Evolutionary conservation across 2,113 vertebrate genomes (phyloP), one percentile per base, ranked within the genome.

Genomic region (Amia ocellicauda): DNA sequence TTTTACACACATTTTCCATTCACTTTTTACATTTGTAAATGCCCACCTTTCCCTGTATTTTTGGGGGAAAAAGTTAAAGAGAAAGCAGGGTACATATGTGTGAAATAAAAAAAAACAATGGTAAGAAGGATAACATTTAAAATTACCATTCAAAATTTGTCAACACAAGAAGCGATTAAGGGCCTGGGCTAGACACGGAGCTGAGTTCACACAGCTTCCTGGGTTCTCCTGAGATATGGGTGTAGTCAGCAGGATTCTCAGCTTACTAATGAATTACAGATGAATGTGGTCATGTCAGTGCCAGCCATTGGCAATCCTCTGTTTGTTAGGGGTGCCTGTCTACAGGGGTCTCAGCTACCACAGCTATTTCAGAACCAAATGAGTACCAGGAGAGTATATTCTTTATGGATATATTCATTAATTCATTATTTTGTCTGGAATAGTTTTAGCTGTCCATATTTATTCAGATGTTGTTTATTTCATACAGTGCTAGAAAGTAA

Each of bases 371-470:
- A n/a, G n/a, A n/a, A n/a, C n/a, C n/a, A n/a, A n/a, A n/a, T n/a
- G n/a, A n/a, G 16, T 47, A 10, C 58, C 10, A 4, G 4, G 41
- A 60, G 16, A 24, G 42, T 17, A 45, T 23, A 47, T 2, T n/a
- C 16, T 11, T 60, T 13, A 54, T 54, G 11, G 23, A 47, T 60
- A n/a, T 47, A 60, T 60, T 60, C n/a, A 52, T 52, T 52, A 20
- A 52, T 52, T 52, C 58, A 27, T 29, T 9, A 31, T n/a, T n/a
- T n/a, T 20, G 24, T 45, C 17, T 45, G 42, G n/a, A 24, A 47
- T 20, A 13, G 13, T 22, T 22, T 27, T 29, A 45, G 19, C 61
- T 31, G 28, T 28, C 36, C 26, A 51, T 51, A 23, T 47, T 27
- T 29, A 17, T 27, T 17, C 19, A 43, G 19, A 36, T 27, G 23